A percentile compares a stretch with the other conserved stretches of the same genome.
Evolutionary conservation across 2,113 vertebrate species (phyloP).

Genomic region (Boleophthalmus pectinirostris): DNA sequence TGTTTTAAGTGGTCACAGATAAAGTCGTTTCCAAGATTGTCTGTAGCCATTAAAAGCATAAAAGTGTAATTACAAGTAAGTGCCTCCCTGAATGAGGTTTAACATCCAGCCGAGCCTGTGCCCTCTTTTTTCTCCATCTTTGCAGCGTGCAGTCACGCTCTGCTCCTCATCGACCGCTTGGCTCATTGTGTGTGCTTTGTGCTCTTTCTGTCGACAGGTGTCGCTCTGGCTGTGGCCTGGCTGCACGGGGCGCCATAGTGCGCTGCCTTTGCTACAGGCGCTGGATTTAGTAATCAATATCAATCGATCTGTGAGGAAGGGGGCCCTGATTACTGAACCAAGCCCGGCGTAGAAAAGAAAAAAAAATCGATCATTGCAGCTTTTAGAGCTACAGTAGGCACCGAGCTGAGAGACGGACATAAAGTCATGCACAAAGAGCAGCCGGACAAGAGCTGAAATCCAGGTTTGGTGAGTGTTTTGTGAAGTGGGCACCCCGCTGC

Average conservation of each 20-base stretch:
- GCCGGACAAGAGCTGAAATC: slow-evolving; percentile 57
- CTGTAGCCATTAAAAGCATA: slow-evolving; percentile 7
- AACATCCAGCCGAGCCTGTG: slow-evolving; percentile 25
- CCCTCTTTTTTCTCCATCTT: slow-evolving; percentile 11
- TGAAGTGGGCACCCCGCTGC: slow-evolving; percentile 46
- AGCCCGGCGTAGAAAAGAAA: slow-evolving; percentile 77
- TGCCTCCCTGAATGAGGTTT: slow-evolving; percentile 4
- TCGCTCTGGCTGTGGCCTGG: slow-evolving; percentile 70
- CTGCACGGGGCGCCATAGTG: slow-evolving; percentile 57
- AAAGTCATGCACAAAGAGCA: slow-evolving; percentile 67
- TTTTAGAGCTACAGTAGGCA: slow-evolving; percentile 83
- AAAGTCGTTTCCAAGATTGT: not conserved
- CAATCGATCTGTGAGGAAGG: slow-evolving; percentile 82
- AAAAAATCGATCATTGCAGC: slow-evolving; percentile 81
- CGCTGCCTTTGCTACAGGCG: slow-evolving; percentile 76
- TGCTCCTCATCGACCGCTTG: slow-evolving; percentile 38
- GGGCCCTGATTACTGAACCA: slow-evolving; percentile 84
- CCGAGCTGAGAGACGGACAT: slow-evolving; percentile 66
- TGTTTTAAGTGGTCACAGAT: slow-evolving; percentile 7
- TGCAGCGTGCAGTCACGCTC: slow-evolving; percentile 41
- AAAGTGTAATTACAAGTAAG: slow-evolving; percentile 12
- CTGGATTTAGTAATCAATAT: slow-evolving; percentile 82
- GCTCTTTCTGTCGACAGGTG: slow-evolving; percentile 68
- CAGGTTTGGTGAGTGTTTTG: slow-evolving; percentile 51
- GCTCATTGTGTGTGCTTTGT: slow-evolving; percentile 35